These are phyloP conservation scores for Holacanthella duospinosa DNA, from an alignment of 2,888 invertebrate genomes.

Conservation along the genomic window DNA sequence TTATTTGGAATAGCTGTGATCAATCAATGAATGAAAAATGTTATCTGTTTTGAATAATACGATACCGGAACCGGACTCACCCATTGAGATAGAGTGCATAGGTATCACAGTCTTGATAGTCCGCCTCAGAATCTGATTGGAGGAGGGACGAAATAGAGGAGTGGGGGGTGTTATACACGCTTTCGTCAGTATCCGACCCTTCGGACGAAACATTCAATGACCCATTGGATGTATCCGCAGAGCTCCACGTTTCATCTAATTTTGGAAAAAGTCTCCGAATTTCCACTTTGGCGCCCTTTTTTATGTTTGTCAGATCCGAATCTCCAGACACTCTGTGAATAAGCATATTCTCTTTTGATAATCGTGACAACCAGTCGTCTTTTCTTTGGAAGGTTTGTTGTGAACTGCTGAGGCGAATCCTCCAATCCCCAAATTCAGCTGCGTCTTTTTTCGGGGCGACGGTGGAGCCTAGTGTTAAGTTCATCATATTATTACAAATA, in stretches of 20 bases:
- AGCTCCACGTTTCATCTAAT: background rate
- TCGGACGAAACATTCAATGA: background rate
- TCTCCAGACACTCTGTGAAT: background rate
- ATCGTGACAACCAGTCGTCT: background rate
- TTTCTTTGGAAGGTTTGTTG: background rate
- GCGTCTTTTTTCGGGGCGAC: background rate
- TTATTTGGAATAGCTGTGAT: too few species aligned
- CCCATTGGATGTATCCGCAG: background rate
- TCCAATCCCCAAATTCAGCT: background rate
- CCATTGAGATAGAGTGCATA: conserved; percentile 55
- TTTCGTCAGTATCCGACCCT: background rate
- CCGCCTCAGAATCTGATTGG: background rate
- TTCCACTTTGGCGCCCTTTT: background rate
- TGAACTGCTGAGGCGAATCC: background rate
- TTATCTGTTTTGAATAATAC: background rate
- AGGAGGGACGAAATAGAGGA: background rate
- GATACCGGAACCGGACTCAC: conserved; percentile 43
- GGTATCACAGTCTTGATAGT: conserved; percentile 19
- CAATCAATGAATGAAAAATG: too few species aligned
- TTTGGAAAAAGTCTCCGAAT: background rate
- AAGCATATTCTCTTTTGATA: background rate
- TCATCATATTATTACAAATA: background rate
- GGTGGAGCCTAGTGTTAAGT: background rate
- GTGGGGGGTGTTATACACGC: background rate
- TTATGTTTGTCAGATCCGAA: too few species aligned